Conservation (phyloP, 2,888 invertebrate genomes). For the Melanotus villosus region DNA sequence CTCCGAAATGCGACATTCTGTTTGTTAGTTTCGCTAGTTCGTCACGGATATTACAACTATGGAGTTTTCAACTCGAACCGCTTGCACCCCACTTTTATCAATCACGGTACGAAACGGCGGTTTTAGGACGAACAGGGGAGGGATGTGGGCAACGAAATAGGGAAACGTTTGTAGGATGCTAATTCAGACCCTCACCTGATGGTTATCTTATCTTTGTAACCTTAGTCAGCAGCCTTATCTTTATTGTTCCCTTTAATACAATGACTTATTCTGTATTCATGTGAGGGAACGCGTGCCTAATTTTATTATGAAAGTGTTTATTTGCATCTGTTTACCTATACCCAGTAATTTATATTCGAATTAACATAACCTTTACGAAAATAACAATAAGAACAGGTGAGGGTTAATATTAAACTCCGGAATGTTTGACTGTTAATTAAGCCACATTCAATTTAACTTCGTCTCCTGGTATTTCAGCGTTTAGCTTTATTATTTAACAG, state of each 20-base stretch:
- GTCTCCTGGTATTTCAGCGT: no score
- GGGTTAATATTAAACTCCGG: no score
- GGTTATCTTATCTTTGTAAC: conserved; percentile 33
- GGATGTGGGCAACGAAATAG: conserved; percentile 13
- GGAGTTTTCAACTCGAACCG: conserved; percentile 25
- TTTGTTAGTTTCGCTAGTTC: conserved; percentile 39
- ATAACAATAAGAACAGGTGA: no score
- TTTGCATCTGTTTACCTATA: background rate
- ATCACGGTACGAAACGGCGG: conserved; percentile 7
- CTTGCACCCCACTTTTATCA: conserved; percentile 12
- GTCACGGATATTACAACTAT: conserved; percentile 24
- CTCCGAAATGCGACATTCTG: conserved; percentile 33
- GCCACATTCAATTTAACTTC: no score
- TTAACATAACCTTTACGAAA: background rate
- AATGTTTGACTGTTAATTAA: no score
- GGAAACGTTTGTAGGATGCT: conserved; percentile 27
- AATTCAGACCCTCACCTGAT: conserved; percentile 39
- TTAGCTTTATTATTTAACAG: no score
- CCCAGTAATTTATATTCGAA: background rate
- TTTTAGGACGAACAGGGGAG: background rate
- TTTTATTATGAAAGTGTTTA: conserved; percentile 8
- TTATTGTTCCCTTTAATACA: conserved; percentile 32
- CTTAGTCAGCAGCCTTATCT: conserved; percentile 33
- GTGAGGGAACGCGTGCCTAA: conserved; percentile 10
- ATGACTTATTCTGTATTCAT: conserved; percentile 36